Conservation (phyloP, 1,140 invertebrate species). For the Akabosia matsudoensis region DNA sequence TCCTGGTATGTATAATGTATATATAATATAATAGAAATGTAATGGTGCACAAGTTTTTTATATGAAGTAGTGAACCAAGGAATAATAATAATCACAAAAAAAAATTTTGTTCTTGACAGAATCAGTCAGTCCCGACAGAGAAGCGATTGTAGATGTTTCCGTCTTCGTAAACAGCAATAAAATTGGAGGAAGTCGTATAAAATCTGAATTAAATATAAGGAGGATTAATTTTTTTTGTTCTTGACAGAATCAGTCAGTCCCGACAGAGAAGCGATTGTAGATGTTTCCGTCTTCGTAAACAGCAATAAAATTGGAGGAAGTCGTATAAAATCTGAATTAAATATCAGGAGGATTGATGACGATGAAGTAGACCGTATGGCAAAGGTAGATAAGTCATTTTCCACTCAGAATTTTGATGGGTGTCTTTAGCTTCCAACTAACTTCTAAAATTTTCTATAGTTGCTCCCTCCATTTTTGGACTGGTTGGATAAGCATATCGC, state of each 20-base stretch:
- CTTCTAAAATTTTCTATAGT: slow-evolving; percentile 24
- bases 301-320: slow-evolving; percentile 41
- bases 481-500: slow-evolving; percentile 41
- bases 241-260: slow-evolving; percentile 35
- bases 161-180: slow-evolving; percentile 38
- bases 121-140: slow-evolving; percentile 5
- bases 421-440: neutral
- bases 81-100: neutral
- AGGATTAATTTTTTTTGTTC: neutral
- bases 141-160: slow-evolving; percentile 39
- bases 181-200: slow-evolving; percentile 42
- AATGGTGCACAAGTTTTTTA: too few species aligned
- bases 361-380: slow-evolving; percentile 41
- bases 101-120: neutral
- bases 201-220: slow-evolving; percentile 34
- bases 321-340: slow-evolving; percentile 41
- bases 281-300: slow-evolving; percentile 40
- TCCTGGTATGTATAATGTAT: slow-evolving; percentile 39
- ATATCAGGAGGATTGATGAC: neutral
- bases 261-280: slow-evolving; percentile 34
- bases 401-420: neutral
- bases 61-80: neutral
- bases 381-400: slow-evolving; percentile 25
- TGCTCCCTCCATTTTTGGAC: slow-evolving; percentile 38
- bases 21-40: too few species aligned